These are phyloP conservation scores for Papilio elwesi DNA, from an alignment of 2,888 invertebrate genomes.

Conservation along the genomic window DNA sequence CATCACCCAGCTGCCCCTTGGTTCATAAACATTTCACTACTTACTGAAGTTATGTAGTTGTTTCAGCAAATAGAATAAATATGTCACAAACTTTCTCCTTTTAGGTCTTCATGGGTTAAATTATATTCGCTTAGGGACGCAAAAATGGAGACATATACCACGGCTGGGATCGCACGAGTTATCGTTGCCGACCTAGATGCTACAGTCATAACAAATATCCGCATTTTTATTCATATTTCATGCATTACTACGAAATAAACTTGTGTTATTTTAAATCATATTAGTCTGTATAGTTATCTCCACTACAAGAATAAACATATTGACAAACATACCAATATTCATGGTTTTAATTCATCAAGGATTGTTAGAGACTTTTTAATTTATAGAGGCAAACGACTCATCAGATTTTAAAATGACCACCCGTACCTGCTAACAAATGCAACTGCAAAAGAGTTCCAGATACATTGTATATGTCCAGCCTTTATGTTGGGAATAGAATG, in stretches of 20 bases:
- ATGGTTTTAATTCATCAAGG: too few relatives aligned
- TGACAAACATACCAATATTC: too few relatives aligned
- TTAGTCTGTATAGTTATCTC: too few relatives aligned
- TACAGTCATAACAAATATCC: constrained; percentile 56
- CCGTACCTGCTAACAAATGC: too few relatives aligned
- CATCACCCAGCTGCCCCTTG: constrained; percentile 34
- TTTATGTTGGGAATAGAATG: too few relatives aligned
- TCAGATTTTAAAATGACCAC: too few relatives aligned
- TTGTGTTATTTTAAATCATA: constrained; percentile 61
- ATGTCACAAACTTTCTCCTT: constrained; percentile 73
- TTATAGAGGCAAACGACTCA: not conserved
- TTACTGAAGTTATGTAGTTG: constrained; percentile 63
- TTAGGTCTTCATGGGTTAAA: constrained; percentile 77
- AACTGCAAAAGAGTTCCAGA: too few relatives aligned
- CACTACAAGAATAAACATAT: too few relatives aligned
- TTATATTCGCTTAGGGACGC: constrained; percentile 76
- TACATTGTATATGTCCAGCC: too few relatives aligned
- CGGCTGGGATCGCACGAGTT: constrained; percentile 73
- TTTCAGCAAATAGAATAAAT: constrained; percentile 71
- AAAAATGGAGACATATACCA: constrained; percentile 80
- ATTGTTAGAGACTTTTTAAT: constrained; percentile 44
- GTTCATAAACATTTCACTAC: constrained; percentile 51
- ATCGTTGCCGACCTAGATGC: constrained; percentile 66
- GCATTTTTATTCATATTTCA: constrained; percentile 72
- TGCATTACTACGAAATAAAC: constrained; percentile 63